phyloP scores from a whole-genome alignment of 37 sponge, comb jelly and placozoan genomes.

The Axinella damicornis region DNA sequence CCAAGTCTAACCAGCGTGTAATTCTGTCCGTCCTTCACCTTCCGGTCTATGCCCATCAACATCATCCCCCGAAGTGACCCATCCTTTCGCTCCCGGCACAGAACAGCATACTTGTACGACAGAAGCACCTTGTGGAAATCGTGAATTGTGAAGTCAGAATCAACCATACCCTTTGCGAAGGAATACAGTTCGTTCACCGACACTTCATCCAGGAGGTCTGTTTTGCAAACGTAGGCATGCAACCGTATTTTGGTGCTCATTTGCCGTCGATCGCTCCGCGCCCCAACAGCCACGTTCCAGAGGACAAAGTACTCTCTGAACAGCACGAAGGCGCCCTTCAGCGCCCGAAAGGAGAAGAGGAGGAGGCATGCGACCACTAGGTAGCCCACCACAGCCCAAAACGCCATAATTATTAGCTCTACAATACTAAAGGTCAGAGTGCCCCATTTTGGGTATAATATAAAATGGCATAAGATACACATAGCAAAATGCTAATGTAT shows the following conservation, averaged over 20 bases:
- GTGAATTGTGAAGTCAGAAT: constrained; percentile 44
- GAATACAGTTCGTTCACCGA: constrained; percentile 52
- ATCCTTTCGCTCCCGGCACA: constrained; percentile 73
- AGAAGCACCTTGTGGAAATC: constrained; percentile 52
- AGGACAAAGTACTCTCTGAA: constrained; percentile 53
- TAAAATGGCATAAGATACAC: too few relatives aligned
- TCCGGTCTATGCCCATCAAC: constrained; percentile 42
- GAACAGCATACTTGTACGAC: constrained; percentile 55
- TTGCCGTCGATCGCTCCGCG: background rate
- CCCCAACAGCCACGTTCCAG: constrained; percentile 55
- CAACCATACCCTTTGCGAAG: constrained; percentile 43
- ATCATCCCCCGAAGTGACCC: constrained; percentile 83
- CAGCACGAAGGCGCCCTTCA: background rate
- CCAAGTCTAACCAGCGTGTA: constrained; percentile 71
- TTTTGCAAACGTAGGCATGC: constrained; percentile 46
- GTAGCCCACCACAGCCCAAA: too few relatives aligned
- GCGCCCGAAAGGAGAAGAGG: background rate
- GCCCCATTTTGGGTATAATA: too few relatives aligned
- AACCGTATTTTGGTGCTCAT: constrained; percentile 34
- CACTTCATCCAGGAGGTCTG: constrained; percentile 31
- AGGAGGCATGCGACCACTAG: background rate
- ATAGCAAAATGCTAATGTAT: too few relatives aligned
- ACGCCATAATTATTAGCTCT: too few relatives aligned
- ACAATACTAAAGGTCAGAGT: too few relatives aligned
- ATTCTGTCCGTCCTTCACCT: constrained; percentile 19